Percentiles rank a stretch among this genome's conserved stretches.
These are phyloP conservation scores for Caerostris extrusa DNA, from an alignment of 1,140 invertebrate genomes.

Conservation along the genomic window DNA sequence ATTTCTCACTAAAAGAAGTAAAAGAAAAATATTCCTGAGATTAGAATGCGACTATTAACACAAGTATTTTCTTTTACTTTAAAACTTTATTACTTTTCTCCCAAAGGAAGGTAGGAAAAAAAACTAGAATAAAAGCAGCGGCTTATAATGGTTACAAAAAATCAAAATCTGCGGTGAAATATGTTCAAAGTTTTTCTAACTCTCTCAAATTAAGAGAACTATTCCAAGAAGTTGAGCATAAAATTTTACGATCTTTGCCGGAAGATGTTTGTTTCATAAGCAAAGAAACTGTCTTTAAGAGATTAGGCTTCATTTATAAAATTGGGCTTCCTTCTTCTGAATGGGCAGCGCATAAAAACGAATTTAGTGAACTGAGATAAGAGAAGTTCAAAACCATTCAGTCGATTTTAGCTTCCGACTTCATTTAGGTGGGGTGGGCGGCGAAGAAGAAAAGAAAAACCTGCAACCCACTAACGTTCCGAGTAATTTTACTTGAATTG, in stretches of 20 bases:
- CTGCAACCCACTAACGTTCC: neutral
- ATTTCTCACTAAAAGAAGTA: neutral
- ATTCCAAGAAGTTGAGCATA: neutral
- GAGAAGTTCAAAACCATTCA: constrained; percentile 24
- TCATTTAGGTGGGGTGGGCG: neutral
- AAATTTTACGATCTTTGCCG: neutral
- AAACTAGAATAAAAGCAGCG: neutral
- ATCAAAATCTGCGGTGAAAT: constrained; percentile 9
- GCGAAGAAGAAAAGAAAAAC: neutral
- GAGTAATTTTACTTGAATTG: neutral
- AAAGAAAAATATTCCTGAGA: neutral
- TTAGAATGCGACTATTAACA: neutral
- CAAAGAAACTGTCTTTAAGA: neutral
- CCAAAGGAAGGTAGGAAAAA: neutral
- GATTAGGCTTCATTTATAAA: constrained; percentile 33
- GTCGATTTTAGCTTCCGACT: constrained; percentile 16
- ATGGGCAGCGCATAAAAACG: constrained; percentile 3
- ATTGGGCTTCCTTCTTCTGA: constrained; percentile 20
- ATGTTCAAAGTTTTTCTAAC: neutral
- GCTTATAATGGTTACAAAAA: neutral
- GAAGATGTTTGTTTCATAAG: constrained; percentile 28
- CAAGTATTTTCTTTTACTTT: neutral
- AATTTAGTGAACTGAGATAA: constrained; percentile 23
- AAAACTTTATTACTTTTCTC: neutral
- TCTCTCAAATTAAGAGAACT: constrained; percentile 3